phyloP scores from a whole-genome alignment of 2,797 vertebrate genomes.

The Hydrocynus forskahlii region DNA sequence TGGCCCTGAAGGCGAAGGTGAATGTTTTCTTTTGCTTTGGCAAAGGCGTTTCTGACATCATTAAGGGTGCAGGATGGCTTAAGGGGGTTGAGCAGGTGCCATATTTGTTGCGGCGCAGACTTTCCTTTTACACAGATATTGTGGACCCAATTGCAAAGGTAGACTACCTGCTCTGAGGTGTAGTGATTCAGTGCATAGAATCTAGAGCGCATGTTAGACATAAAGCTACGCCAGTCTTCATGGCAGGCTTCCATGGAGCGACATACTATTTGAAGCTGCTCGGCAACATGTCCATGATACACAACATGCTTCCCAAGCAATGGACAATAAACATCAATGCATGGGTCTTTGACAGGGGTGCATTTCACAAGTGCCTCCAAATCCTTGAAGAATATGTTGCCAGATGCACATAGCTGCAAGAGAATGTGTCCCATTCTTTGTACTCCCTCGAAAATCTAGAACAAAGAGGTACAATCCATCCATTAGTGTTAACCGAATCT shows the following conservation, averaged over 20 bases:
- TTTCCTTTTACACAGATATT: constrained; percentile 42
- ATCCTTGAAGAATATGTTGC: constrained; percentile 79
- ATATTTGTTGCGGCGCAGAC: constrained; percentile 68
- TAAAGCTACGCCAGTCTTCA: constrained; percentile 71
- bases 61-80: constrained; percentile 68
- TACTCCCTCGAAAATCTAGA: constrained; percentile 79
- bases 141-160: constrained; percentile 73
- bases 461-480: neutral
- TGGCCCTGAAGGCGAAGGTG: neutral
- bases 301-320: constrained; percentile 51
- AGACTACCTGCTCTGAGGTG: constrained; percentile 79
- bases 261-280: constrained; percentile 68
- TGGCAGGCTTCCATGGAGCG: constrained; percentile 76
- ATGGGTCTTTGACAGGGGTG: constrained; percentile 58
- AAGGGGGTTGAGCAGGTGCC: constrained; percentile 73
- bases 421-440: constrained; percentile 72
- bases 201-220: constrained; percentile 68
- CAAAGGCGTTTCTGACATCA: constrained; percentile 67
- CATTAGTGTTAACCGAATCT: too few relatives aligned
- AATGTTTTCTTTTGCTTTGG: constrained; percentile 6
- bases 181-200: constrained; percentile 77
- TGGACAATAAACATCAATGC: constrained; percentile 68
- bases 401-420: constrained; percentile 74
- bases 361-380: constrained; percentile 72
- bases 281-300: constrained; percentile 62